Percentiles rank a stretch among this genome's conserved stretches.
Conservation (phyloP, 1,140 invertebrate species). For the Habropoda laboriosa region DNA sequence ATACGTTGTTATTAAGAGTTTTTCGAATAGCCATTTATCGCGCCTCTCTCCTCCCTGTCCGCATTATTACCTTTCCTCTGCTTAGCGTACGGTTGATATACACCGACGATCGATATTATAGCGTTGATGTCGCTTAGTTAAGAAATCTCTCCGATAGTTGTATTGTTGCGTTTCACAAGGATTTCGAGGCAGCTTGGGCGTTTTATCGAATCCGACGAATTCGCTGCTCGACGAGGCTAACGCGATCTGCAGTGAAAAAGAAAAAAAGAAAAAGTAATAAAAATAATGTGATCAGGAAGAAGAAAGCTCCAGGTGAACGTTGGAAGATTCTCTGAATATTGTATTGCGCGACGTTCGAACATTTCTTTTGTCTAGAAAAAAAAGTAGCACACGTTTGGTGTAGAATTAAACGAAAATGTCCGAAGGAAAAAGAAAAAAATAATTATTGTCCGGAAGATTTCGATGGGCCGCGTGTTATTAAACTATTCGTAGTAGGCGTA, state of each 20-base stretch:
- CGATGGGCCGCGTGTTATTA: conserved; percentile 3
- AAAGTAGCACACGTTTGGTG: not conserved
- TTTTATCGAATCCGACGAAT: conserved; percentile 12
- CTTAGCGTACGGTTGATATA: conserved; percentile 11
- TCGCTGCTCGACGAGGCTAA: conserved; percentile 8
- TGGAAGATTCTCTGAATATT: not conserved
- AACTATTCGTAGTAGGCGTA: conserved; percentile 7
- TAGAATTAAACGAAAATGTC: not conserved
- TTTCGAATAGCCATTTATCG: not conserved
- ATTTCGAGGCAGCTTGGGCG: not conserved
- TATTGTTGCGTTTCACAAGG: conserved; percentile 4
- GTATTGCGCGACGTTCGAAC: not conserved
- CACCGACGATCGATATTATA: not conserved
- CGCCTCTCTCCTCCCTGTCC: not conserved
- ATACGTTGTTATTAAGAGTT: not conserved
- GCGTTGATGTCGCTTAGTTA: conserved; percentile 11
- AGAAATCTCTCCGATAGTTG: conserved; percentile 3
- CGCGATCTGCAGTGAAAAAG: not conserved
- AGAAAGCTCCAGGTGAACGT: not conserved
- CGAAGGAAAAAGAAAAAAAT: not conserved
- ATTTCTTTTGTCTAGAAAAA: not conserved
- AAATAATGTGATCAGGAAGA: not conserved
- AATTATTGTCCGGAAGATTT: not conserved
- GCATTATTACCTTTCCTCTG: not conserved
- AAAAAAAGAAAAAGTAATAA: not conserved